These are phyloP conservation scores for Megaceryle alcyon DNA, from an alignment of 2,797 vertebrate genomes.

Conservation along the genomic window DNA sequence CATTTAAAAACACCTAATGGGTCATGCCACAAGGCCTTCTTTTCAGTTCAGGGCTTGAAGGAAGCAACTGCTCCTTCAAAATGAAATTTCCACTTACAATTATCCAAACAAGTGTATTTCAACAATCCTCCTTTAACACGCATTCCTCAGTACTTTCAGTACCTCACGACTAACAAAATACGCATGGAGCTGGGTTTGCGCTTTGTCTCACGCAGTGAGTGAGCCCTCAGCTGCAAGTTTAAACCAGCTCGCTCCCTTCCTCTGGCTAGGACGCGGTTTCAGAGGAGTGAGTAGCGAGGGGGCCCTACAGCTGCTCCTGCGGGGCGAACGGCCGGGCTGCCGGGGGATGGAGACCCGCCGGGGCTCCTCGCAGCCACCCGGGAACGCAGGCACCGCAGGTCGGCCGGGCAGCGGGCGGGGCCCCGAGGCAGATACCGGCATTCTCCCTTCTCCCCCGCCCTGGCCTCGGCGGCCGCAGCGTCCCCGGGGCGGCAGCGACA, in stretches of 20 bases:
- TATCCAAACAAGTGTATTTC: background rate
- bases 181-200: background rate
- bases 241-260: fast-evolving
- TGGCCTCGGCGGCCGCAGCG: background rate
- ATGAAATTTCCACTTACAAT: background rate
- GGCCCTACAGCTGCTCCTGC: background rate
- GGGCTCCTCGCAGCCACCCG: background rate
- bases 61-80: background rate
- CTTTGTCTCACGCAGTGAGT: fast-evolving
- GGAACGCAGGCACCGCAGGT: background rate
- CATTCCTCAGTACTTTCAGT: fast-evolving
- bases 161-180: background rate
- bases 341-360: too few species aligned
- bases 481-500: too few species aligned
- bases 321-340: background rate
- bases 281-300: fast-evolving
- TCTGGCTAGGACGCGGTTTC: background rate
- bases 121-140: fast-evolving
- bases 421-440: too few species aligned
- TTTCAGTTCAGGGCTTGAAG: background rate
- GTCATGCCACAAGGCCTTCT: fast-evolving
- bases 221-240: background rate
- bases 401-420: background rate
- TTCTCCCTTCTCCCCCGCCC: too few species aligned
- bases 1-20: background rate